phyloP scores from a whole-genome alignment of 2,888 invertebrate species.

The Hanleya hanleyi region DNA sequence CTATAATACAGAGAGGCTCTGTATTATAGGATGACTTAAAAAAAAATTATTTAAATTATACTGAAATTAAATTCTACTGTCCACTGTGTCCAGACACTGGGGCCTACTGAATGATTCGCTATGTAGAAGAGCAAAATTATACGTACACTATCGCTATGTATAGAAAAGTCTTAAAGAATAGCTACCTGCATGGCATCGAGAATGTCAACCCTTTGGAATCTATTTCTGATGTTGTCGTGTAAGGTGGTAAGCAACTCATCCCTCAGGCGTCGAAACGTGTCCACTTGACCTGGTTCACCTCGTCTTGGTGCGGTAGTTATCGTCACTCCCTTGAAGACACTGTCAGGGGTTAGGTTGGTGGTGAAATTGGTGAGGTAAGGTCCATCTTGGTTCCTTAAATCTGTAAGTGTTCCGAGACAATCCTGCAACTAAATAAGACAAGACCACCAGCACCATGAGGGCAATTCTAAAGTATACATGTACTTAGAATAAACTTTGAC shows the following conservation, averaged over 20 bases:
- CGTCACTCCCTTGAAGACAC: not conserved
- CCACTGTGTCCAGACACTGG: no score
- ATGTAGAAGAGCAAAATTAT: no score
- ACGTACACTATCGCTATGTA: no score
- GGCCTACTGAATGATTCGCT: no score
- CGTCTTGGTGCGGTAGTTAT: not conserved
- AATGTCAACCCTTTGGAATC: not conserved
- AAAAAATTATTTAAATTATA: no score
- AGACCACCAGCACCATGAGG: not conserved
- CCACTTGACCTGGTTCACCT: not conserved
- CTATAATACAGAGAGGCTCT: no score
- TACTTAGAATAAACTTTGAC: not conserved
- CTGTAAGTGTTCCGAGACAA: not conserved
- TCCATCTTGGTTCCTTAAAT: not conserved
- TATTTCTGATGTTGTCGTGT: not conserved
- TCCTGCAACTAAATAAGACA: not conserved
- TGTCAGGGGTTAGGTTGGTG: not conserved
- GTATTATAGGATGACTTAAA: no score
- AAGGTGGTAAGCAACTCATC: not conserved
- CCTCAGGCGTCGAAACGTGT: not conserved
- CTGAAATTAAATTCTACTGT: no score
- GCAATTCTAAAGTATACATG: not conserved
- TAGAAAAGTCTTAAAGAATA: no score
- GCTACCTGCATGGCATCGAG: not conserved
- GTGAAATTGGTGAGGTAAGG: not conserved